Conservation (phyloP, 2,888 invertebrate species). For the Caenorhabditis zanzibari region DNA sequence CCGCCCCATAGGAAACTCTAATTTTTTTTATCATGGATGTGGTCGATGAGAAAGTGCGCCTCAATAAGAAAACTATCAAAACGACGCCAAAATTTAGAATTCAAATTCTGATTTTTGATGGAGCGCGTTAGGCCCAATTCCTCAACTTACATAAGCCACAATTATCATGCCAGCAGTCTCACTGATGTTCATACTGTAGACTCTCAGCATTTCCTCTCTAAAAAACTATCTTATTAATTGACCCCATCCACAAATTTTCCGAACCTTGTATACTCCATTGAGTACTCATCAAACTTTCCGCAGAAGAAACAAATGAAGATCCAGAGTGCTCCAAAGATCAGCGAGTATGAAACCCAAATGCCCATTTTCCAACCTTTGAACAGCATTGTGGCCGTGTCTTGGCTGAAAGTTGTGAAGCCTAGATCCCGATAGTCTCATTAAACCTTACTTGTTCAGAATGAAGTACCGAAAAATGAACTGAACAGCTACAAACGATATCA, state of each 20-base stretch:
- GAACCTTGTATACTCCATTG: conserved; percentile 5
- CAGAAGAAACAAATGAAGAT: conserved; percentile 9
- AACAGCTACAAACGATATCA: conserved; percentile 45
- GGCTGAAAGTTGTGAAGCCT: conserved; percentile 1
- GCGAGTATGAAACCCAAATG: conserved; percentile 6
- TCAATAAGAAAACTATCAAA: too few species aligned
- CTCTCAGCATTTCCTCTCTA: conserved; percentile 27
- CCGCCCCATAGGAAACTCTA: too few species aligned
- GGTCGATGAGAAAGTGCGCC: too few species aligned
- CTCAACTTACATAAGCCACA: conserved; percentile 41
- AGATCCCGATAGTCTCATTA: too few species aligned
- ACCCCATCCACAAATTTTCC: not conserved
- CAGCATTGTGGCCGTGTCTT: conserved; percentile 5
- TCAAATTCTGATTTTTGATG: too few species aligned
- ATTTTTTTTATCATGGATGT: too few species aligned
- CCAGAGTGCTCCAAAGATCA: conserved; percentile 20
- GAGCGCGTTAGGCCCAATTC: too few species aligned
- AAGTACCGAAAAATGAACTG: conserved; percentile 45
- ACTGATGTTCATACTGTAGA: conserved; percentile 33
- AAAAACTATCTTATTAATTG: conserved; percentile 4
- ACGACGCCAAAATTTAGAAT: too few species aligned
- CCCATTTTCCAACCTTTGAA: conserved; percentile 30
- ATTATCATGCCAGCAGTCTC: conserved; percentile 48
- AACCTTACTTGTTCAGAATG: conserved; percentile 28
- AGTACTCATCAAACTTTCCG: conserved; percentile 29